These are phyloP conservation scores for Procavia capensis DNA, from an alignment of 2,113 vertebrate species.

Conservation along the genomic window DNA sequence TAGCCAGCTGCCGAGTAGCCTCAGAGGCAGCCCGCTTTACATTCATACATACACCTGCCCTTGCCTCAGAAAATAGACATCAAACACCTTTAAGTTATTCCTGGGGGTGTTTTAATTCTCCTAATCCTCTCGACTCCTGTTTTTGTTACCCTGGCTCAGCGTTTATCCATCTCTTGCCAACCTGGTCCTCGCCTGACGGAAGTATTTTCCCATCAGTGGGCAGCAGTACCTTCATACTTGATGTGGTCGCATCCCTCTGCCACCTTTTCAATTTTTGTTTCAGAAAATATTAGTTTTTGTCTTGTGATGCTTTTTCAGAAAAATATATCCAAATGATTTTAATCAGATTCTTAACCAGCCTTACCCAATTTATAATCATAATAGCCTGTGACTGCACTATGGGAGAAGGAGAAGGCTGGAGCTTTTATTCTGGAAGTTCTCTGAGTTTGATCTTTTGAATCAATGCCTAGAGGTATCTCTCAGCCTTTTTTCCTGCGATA, in stretches of 20 bases:
- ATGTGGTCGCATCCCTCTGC: background rate
- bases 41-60: background rate
- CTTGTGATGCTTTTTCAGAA: slow-evolving; percentile 27
- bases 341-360: slow-evolving; percentile 8
- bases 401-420: background rate
- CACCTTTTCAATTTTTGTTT: background rate
- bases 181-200: slow-evolving; percentile 15
- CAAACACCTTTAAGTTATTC: slow-evolving; percentile 33
- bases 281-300: background rate
- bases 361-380: background rate
- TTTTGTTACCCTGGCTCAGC: slow-evolving; percentile 17
- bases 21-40: background rate
- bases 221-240: slow-evolving; percentile 21
- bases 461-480: background rate
- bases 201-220: slow-evolving; percentile 1
- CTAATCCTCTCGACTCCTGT: slow-evolving; percentile 19
- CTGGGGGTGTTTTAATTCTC: background rate
- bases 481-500: no score
- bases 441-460: slow-evolving; percentile 1
- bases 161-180: slow-evolving; percentile 40
- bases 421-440: slow-evolving; percentile 16
- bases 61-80: background rate
- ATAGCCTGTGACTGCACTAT: background rate
- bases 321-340: slow-evolving; percentile 32
- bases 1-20: slow-evolving; percentile 7